Percentiles rank a stretch among this genome's conserved stretches.
phyloP scores from a whole-genome alignment of 2,797 vertebrate genomes.

The Sarcophilus harrisii region DNA sequence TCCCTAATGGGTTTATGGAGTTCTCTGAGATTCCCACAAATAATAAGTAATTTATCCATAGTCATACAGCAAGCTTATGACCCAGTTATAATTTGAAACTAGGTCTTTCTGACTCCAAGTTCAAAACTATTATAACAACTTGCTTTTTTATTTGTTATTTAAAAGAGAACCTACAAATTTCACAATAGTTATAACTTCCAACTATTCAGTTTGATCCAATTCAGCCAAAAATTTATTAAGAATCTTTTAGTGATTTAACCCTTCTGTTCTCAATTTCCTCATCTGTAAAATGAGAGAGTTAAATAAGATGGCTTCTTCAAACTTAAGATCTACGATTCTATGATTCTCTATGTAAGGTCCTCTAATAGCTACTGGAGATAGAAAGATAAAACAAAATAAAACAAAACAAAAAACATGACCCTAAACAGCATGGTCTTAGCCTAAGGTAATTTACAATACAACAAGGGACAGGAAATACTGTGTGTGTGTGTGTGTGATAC shows the following conservation, averaged over 20 bases:
- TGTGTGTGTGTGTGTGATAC: background rate
- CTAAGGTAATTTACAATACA: background rate
- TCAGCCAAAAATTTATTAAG: background rate
- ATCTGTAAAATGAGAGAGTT: background rate
- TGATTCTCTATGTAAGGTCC: background rate
- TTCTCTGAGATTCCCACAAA: background rate
- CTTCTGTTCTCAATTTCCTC: background rate
- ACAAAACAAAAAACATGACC: background rate
- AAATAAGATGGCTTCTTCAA: background rate
- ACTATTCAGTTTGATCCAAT: conserved; percentile 55
- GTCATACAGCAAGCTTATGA: background rate
- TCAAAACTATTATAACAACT: background rate
- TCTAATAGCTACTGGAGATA: background rate
- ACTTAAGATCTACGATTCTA: background rate
- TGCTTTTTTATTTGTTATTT: conserved; percentile 28
- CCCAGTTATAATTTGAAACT: background rate
- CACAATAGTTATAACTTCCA: conserved; percentile 49
- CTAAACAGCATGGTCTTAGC: background rate
- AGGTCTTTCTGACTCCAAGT: background rate
- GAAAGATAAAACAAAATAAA: background rate
- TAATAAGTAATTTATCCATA: background rate
- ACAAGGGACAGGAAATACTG: background rate
- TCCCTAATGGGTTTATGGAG: background rate
- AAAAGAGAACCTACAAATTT: conserved; percentile 57
- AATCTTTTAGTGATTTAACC: background rate